phyloP scores from a whole-genome alignment of 2,113 vertebrate species.

The Malurus alboscapulatus region DNA sequence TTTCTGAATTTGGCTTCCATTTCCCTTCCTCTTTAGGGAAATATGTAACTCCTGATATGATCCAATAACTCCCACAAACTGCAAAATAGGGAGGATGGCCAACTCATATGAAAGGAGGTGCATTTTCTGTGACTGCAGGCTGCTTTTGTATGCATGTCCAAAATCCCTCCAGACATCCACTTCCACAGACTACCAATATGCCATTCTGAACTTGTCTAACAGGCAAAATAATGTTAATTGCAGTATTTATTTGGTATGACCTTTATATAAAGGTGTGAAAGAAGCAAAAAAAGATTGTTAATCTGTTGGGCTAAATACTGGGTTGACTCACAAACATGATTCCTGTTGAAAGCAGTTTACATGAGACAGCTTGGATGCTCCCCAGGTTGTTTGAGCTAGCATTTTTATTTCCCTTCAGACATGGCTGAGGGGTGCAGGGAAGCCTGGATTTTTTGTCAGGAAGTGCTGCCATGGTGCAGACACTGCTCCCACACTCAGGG shows the following conservation, averaged over 20 bases:
- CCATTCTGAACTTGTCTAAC: not conserved
- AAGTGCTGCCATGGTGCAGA: not conserved
- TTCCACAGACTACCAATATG: not conserved
- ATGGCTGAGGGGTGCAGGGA: accelerated
- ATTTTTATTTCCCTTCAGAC: not conserved
- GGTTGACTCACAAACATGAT: not conserved
- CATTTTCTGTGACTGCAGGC: not conserved
- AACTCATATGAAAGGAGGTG: not conserved
- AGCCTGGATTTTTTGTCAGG: not conserved
- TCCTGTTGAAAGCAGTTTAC: not conserved
- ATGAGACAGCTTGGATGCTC: not conserved
- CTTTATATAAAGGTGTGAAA: not conserved
- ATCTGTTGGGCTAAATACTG: not conserved
- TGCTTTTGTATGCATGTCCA: not conserved
- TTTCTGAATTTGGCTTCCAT: not conserved
- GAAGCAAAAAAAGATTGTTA: not conserved
- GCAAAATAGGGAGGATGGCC: not conserved
- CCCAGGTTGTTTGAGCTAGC: not conserved
- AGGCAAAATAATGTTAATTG: not conserved
- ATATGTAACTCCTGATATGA: not conserved
- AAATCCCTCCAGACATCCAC: not conserved
- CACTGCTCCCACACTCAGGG: not conserved
- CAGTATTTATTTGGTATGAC: not conserved
- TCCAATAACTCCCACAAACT: not conserved
- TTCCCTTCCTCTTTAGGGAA: not conserved